Evolutionary conservation across 1,140 invertebrate species (phyloP), one percentile per base, ranked within the genome.

Genomic region (Zaprionus africanus): DNA sequence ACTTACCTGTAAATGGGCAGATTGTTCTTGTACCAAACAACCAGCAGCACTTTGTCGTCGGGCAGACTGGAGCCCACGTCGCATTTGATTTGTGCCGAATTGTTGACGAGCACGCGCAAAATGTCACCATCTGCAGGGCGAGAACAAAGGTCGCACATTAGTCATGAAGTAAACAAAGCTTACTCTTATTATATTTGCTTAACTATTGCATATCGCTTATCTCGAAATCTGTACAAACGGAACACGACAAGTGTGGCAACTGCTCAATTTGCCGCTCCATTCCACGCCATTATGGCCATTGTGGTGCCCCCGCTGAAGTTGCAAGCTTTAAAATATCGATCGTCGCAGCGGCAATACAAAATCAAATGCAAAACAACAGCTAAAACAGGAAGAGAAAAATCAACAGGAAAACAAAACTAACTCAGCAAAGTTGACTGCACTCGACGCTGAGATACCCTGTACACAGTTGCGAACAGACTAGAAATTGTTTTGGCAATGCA

Each of bases 11-110:
- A 95, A 76, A 95, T 94, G 64, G 94, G 94, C 63, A 94, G 91
- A 90, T 95, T 94, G 79, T 94, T 94, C 78, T 94, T 95, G 72
- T 95, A 95, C 94, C 94, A 95, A 24, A 94, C 94, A 61, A 95
- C 94, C 24, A 95, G 92, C 15, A 94, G 90, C 19, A 94, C 91
- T 43, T 93, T 93, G 81, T 95, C 94, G 19, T 94, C 93, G 9
- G 93, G 91, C 65, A 93, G 91, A 60, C 93, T 93, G 53, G 94
- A 93, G 60, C 93, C 93, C 67, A 94, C 94, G 92, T 95, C 94
- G 81, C 94, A 95, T 56, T 94, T 94, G 69, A 95, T 93, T 76
- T 94, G 93, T 22, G 94, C 94, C 68, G 94, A 93, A 54, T 94
- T 94, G 57, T 94, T 94, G 41, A 94, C 93, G 28, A 94, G 91